Percentiles rank a stretch among this genome's conserved stretches.
These are phyloP conservation scores for Dendropsophus ebraccatus DNA, from an alignment of 2,113 vertebrate genomes.

Conservation along the genomic window DNA sequence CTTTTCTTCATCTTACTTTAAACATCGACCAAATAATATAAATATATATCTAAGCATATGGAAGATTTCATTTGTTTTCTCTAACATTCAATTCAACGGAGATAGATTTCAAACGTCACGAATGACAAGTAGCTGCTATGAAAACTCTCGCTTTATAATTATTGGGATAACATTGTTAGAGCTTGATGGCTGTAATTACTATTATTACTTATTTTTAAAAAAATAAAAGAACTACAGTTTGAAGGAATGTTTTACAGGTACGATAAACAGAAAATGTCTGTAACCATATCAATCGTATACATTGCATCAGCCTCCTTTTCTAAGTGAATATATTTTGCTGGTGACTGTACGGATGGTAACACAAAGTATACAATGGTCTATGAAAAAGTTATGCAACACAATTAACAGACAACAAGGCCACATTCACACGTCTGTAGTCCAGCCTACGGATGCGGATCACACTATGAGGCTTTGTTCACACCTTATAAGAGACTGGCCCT, in stretches of 20 bases:
- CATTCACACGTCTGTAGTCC: too few species aligned
- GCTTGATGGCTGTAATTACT: background rate
- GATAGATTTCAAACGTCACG: background rate
- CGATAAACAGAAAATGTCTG: background rate
- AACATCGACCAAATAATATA: background rate
- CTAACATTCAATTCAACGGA: background rate
- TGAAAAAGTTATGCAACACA: background rate
- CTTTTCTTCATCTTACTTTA: too few species aligned
- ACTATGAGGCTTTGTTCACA: too few species aligned
- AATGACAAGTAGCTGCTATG: background rate
- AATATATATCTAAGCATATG: background rate
- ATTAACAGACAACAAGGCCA: too few species aligned
- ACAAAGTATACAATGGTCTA: background rate
- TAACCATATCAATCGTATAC: background rate
- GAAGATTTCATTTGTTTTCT: background rate
- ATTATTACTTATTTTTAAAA: background rate
- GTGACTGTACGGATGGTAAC: background rate
- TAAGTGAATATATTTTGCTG: background rate
- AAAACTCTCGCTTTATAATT: background rate
- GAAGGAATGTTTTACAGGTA: background rate
- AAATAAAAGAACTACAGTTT: background rate
- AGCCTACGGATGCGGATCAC: too few species aligned
- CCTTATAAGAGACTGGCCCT: too few species aligned
- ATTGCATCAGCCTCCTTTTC: background rate
- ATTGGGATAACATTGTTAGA: background rate